Conservation (phyloP, 2,888 invertebrate species). For the Caenorhabditis panamensis region DNA sequence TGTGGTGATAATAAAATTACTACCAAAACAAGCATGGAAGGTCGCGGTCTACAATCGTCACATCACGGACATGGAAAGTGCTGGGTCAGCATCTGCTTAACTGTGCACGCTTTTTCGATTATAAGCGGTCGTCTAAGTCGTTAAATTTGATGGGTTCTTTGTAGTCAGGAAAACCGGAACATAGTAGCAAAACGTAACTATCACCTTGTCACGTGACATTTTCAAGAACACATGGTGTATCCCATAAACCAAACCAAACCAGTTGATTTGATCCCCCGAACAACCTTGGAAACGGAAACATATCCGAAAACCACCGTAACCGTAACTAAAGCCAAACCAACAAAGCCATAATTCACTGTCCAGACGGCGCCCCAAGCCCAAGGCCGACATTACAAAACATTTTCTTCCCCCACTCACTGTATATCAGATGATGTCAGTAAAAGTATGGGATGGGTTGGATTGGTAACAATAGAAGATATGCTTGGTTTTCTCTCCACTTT, state of each 20-base stretch:
- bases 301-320: background rate
- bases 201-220: constrained; percentile 25
- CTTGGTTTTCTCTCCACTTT: too few relatives aligned
- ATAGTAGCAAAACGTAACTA: too few relatives aligned
- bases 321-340: constrained; percentile 39
- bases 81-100: constrained; percentile 20
- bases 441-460: too few relatives aligned
- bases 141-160: constrained; percentile 11
- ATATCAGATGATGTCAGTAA: constrained; percentile 26
- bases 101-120: constrained; percentile 12
- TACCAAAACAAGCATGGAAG: constrained; percentile 41
- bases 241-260: constrained; percentile 29
- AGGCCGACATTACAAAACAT: constrained; percentile 14
- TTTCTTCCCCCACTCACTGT: constrained; percentile 22
- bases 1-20: constrained; percentile 31
- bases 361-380: constrained; percentile 18
- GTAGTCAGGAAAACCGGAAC: too few relatives aligned
- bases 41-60: background rate
- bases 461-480: too few relatives aligned
- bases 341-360: constrained; percentile 52
- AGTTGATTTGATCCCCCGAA: constrained; percentile 47
- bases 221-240: background rate
- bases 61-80: background rate
- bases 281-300: constrained; percentile 42
- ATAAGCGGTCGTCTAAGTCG: background rate